These are phyloP conservation scores for Eueremaeus valkanovi DNA, from an alignment of 2,888 invertebrate genomes.

Conservation along the genomic window DNA sequence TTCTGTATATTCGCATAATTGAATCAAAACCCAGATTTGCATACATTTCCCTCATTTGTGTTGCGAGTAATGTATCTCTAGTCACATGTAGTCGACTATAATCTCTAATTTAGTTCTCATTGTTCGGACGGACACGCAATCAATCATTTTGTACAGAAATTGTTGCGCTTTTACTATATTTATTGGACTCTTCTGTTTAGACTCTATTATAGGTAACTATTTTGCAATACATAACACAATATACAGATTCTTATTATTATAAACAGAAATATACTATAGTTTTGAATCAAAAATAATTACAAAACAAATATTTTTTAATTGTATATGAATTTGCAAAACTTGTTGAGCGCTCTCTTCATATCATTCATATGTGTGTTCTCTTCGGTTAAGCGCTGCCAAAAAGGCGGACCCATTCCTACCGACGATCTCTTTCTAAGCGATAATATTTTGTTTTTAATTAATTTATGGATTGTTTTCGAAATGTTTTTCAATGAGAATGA, in stretches of 20 bases:
- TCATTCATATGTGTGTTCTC: neutral
- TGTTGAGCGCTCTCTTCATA: neutral
- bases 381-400: neutral
- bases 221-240: neutral
- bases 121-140: too few species aligned
- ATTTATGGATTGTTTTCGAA: neutral
- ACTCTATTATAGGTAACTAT: neutral
- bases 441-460: neutral
- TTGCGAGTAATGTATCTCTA: conserved; percentile 16
- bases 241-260: neutral
- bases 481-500: too few species aligned
- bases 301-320: neutral
- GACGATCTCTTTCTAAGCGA: neutral
- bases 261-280: too few species aligned
- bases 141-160: too few species aligned
- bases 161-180: too few species aligned
- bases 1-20: neutral
- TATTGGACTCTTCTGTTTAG: neutral
- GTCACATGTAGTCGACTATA: conserved; percentile 10
- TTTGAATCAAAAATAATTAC: neutral
- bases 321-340: neutral
- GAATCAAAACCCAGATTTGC: neutral
- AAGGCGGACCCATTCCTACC: conserved; percentile 27
- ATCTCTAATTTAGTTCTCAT: neutral
- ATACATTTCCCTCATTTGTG: neutral